phyloP scores from a whole-genome alignment of 2,888 invertebrate genomes.

The Nasonia oneida region DNA sequence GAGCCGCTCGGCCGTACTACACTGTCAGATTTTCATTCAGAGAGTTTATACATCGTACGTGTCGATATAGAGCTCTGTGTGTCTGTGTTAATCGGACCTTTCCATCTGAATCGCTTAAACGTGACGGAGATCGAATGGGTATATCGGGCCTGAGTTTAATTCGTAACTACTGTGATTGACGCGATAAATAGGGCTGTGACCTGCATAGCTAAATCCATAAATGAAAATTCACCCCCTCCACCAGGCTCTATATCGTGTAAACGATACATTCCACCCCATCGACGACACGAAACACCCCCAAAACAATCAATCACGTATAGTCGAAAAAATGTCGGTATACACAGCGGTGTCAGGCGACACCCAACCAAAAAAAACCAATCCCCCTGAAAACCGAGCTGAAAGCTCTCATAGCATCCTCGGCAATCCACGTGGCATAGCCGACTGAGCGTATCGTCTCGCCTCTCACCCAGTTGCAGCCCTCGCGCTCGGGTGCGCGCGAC shows the following conservation, averaged over 20 bases:
- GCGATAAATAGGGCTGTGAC: neutral
- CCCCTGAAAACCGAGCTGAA: neutral
- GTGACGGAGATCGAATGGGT: neutral
- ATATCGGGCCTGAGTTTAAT: neutral
- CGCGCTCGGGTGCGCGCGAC: neutral
- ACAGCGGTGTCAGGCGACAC: neutral
- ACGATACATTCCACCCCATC: neutral
- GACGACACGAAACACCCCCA: neutral
- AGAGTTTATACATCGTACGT: neutral
- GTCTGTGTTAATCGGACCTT: neutral
- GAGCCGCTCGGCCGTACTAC: neutral
- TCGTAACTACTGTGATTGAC: neutral
- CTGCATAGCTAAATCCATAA: neutral
- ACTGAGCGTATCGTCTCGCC: neutral
- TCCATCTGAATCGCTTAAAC: neutral
- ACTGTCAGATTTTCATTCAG: conserved; percentile 43
- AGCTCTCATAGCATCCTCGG: neutral
- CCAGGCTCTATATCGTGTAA: neutral
- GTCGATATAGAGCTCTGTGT: neutral
- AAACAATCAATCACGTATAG: neutral
- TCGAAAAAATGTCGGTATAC: neutral
- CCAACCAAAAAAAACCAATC: neutral
- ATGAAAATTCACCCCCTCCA: neutral
- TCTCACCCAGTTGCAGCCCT: conserved; percentile 29
- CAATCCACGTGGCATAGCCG: neutral